Base-by-base conservation (phyloP, 1,140 invertebrate species). In the Mamestra configurata region DNA sequence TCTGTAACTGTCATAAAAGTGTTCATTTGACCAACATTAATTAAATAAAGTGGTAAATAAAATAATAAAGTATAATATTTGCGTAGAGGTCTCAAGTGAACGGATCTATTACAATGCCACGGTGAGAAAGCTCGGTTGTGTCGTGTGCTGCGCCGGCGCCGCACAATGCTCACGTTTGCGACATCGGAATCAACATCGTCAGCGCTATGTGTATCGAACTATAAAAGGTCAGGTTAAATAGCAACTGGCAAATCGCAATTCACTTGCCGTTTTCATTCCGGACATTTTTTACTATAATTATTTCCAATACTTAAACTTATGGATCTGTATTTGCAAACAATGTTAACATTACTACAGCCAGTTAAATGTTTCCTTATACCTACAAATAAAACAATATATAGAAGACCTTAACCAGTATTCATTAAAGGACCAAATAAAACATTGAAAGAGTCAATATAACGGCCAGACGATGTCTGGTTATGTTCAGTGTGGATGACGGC, bases 51-150 rank as follows among this genome's bases (percentile, higher is more conserved):
- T 24, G 15, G 55, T 76, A 46, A 40, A 59, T 57, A 59, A 43
- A 76, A 71, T 83, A 78, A 72, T 82, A 81, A 80, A 81, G 77
- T 82, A 68, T 24, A 64, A 64, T 82, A 85, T 87, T 82, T 73
- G 77, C 77, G 85, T 89, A 86, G 86, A 91, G 86, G 88, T 88
- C 84, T 90, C 83, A 86, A 88, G 90, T 89, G 90, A 89, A 89
- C 84, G 91, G 87, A 84, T 89, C 79, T 79, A 82, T 84, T 86
- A 88, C 86, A 91, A 93, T 92, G 87, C 88, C 88, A 89, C 84
- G 82, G 83, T 84, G 88, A 90, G 90, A 93, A 92, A 93, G 90
- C 90, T 90, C 83, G 82, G 59, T 87, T 79, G 85, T 82, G 73
- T 79, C 55, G 64, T 51, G 82, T 77, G 84, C 82, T 70, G 79